These are phyloP conservation scores for Sesia apiformis DNA, from an alignment of 2,888 invertebrate species.

Conservation along the genomic window DNA sequence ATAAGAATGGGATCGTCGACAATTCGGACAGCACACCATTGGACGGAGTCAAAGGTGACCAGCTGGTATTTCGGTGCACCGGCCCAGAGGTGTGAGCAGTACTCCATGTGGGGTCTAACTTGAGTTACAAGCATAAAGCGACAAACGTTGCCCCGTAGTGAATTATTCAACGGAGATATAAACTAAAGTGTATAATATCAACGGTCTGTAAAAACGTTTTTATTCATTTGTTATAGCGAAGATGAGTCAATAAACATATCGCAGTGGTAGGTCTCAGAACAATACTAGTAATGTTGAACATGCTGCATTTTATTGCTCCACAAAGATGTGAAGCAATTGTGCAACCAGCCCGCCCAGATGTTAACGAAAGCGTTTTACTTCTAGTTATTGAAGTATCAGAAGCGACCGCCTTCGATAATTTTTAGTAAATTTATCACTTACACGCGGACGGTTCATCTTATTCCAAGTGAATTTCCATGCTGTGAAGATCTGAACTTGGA, in stretches of 20 bases:
- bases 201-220: background rate
- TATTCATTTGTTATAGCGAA: constrained; percentile 16
- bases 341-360: background rate
- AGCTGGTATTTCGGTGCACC: too few species aligned
- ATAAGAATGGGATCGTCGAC: too few species aligned
- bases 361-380: background rate
- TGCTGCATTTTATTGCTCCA: background rate
- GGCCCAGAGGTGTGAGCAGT: background rate
- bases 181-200: too few species aligned
- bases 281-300: background rate
- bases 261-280: constrained; percentile 11
- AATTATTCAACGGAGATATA: too few species aligned
- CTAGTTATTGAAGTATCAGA: background rate
- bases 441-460: background rate
- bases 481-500: background rate
- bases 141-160: too few species aligned
- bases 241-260: constrained; percentile 15
- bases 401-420: too few species aligned
- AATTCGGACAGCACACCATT: too few species aligned
- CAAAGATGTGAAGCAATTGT: background rate
- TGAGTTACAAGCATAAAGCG: background rate
- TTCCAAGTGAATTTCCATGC: background rate
- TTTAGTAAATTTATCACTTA: too few species aligned
- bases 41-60: too few species aligned
- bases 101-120: background rate